Evolutionary conservation across 1,140 invertebrate genomes (phyloP), one percentile per base, ranked within the genome.

Genomic region (Drosophila biarmipes): DNA sequence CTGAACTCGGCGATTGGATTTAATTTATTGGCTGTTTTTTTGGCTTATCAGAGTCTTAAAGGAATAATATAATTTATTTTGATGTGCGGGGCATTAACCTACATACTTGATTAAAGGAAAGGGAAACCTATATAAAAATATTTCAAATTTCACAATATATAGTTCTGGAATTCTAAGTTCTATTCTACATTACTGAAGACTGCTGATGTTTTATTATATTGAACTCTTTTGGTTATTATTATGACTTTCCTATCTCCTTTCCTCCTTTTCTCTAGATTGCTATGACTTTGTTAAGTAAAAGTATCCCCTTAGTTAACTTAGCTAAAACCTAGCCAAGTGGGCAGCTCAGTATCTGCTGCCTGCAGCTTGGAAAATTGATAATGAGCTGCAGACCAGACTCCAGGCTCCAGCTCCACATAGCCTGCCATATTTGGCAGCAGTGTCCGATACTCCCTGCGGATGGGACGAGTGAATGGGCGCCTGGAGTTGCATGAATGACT

Each of bases 361-460:
- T 81, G 78, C 75, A 67, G 49, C 79, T 80, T 77, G 74, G 78
- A 58, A 87, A 89, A 87, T 87, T 87, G 84, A 87, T 87, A 87
- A 87, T 87, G 84, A 87, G 82, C 51, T 42, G 58, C 78, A 74
- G 53, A 57, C 52, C 31, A 43, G 51, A 14, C 31, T 69, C 27
- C 27, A 38, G 48, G 38, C 24, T 24, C 31, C 29, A 66, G 19
- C 31, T 35, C 21, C 14, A 45, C 15, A 34, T 42, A 43, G 42
- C 19, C 24, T 59, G 77, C 73, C 81, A 66, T 85, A 86, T 85
- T 80, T 77, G 81, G 81, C 63, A 66, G 51, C 58, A 56, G 64
- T 78, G 75, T 61, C 73, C 73, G 79, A 58, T 73, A 46, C 35
- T 51, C 64, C 54, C 61, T 17, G 49, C 10, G 54, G 57, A 42